Percentiles rank a stretch among this genome's conserved stretches.
phyloP scores from a whole-genome alignment of 2,888 invertebrate species.

The Caenorhabditis wallacei region DNA sequence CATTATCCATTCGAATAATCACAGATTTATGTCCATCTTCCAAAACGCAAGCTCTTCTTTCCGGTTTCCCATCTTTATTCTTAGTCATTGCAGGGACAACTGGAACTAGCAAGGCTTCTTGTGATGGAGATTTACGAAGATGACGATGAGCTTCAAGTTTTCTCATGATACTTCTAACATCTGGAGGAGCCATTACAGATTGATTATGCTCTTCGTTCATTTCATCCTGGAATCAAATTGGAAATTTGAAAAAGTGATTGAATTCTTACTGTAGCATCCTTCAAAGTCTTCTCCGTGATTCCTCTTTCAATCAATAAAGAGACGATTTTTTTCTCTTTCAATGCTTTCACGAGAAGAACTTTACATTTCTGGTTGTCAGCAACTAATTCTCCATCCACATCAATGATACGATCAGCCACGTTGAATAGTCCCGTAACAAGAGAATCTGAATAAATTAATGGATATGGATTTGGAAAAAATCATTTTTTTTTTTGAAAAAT shows the following conservation, averaged over 20 bases:
- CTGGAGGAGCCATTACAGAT: constrained; percentile 59
- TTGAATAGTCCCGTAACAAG: constrained; percentile 57
- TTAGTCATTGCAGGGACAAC: constrained; percentile 48
- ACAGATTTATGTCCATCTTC: constrained; percentile 63
- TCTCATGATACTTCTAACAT: constrained; percentile 57
- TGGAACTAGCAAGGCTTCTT: not conserved
- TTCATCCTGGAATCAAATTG: constrained; percentile 27
- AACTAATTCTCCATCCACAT: constrained; percentile 56
- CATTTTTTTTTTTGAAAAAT: not conserved
- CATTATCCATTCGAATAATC: constrained; percentile 64
- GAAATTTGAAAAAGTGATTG: not conserved
- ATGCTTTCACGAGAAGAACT: constrained; percentile 42
- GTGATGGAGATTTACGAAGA: constrained; percentile 39
- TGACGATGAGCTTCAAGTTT: constrained; percentile 38
- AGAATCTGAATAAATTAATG: too few relatives aligned
- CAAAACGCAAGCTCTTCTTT: constrained; percentile 40
- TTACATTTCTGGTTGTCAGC: constrained; percentile 51
- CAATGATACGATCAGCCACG: constrained; percentile 59
- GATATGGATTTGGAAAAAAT: too few relatives aligned
- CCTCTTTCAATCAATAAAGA: constrained; percentile 55
- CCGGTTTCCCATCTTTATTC: constrained; percentile 27
- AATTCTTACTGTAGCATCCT: constrained; percentile 47
- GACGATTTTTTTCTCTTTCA: constrained; percentile 54
- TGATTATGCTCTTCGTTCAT: constrained; percentile 60
- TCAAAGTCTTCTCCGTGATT: constrained; percentile 47